A percentile compares a stretch with the other conserved stretches of the same genome.
These are phyloP conservation scores for pig (Sus scrofa) DNA, from an alignment of 2,113 vertebrate species.

Conservation along the genomic window T2T-Sscrofa CM000825.6:153325001-153325500, in stretches of 20 bases:
- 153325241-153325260: no score
- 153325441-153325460: no score
- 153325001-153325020: background rate
- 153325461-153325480: background rate
- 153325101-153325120: background rate
- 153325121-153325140: background rate
- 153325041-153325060: background rate
- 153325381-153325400: background rate
- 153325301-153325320: background rate
- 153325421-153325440: background rate
- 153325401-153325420: no score
- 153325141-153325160: background rate
- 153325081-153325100: background rate
- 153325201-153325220: background rate
- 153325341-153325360: no score
- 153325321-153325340: background rate
- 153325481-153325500: background rate
- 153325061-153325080: background rate
- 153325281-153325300: no score
- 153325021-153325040: background rate
- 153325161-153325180: background rate
- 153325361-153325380: background rate
- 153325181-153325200: background rate
- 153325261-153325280: no score
- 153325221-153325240: background rate